Base-by-base conservation (phyloP, 2,888 invertebrate genomes). In the Steinernema carpocapsae region DNA sequence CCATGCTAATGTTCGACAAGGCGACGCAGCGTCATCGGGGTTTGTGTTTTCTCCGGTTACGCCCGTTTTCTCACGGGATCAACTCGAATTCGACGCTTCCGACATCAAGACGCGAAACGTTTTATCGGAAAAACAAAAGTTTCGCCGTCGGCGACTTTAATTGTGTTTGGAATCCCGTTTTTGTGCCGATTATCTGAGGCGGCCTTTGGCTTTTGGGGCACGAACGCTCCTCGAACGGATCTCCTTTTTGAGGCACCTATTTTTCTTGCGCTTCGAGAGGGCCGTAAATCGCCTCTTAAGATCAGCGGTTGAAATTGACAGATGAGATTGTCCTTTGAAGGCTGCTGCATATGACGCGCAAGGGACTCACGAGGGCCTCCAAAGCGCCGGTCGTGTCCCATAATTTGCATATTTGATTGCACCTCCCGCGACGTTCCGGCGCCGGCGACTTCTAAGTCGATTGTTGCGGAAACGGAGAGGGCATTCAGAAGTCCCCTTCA, bases 1-100 rank as follows among this genome's bases (percentile, higher is more conserved):
- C 97, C 88, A 99, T 99, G 97, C 92, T 99, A 89, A 99, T 99
- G 99, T 99, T 97, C 91, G 99, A 99, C 91, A 99, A 99, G 92
- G 95, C 97, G 90, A 99, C 99, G 89, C 97, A 97, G 92, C 93
- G 99, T 91, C 99, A 99, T 92, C 93, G 99, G 94, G 91, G 91
- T 91, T 26, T 29, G 75, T 64, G 24, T 42, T 51, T 26, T 29
- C 64, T 70, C 46, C 7, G 32, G 1, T 48, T 48, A 7, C 48
- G 19, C 14, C n/a, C 14, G 56, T 56, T 26, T 56, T 56, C 22
- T 24, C 56, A 56, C 56, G 56, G 26, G 22, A 56, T 24, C 56
- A 19, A 37, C 56, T 56, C 24, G 26, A 56, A 19, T 24, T 56
- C 24, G 26, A 22, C 48, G 37, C 19, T 48, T 14, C 4, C 17